A percentile compares a stretch with the other conserved stretches of the same genome.
phyloP scores from a whole-genome alignment of 2,888 invertebrate species.

The Netelia virgata region DNA sequence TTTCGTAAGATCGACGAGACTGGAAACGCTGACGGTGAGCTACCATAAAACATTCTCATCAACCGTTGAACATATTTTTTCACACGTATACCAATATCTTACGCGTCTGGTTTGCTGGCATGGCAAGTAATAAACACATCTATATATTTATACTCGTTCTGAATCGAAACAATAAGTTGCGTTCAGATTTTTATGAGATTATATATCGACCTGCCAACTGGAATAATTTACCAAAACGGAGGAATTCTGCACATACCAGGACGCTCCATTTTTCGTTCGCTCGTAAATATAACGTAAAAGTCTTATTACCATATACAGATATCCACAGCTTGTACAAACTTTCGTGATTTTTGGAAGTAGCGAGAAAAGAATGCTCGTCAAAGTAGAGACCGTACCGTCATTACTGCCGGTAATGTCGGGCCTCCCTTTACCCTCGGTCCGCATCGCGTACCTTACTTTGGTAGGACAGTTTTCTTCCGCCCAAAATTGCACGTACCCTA shows the following conservation, averaged over 20 bases:
- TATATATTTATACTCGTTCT: too few species aligned
- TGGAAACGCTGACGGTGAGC: conserved; percentile 64
- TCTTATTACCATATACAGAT: conserved; percentile 51
- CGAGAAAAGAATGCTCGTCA: conserved; percentile 27
- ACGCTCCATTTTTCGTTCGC: conserved; percentile 35
- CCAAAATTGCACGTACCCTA: conserved; percentile 31
- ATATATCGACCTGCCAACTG: neutral
- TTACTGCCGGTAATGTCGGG: conserved; percentile 68
- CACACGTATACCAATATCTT: conserved; percentile 12
- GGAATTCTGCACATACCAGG: conserved; percentile 42
- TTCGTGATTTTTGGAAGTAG: neutral
- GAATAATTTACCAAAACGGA: conserved; percentile 29
- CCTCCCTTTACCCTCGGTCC: conserved; percentile 62
- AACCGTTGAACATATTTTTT: conserved; percentile 38
- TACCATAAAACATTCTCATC: conserved; percentile 56
- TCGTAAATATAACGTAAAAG: neutral
- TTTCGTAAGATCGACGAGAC: conserved; percentile 69
- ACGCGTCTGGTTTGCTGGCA: conserved; percentile 27
- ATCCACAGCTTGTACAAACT: conserved; percentile 7
- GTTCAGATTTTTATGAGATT: neutral
- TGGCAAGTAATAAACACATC: neutral
- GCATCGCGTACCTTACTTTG: conserved; percentile 60
- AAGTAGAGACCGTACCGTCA: conserved; percentile 61
- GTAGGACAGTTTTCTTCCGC: conserved; percentile 63
- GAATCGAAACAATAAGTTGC: neutral